Base-by-base conservation (phyloP, 1,140 invertebrate genomes). In the Pseudomyrmex concolor region DNA sequence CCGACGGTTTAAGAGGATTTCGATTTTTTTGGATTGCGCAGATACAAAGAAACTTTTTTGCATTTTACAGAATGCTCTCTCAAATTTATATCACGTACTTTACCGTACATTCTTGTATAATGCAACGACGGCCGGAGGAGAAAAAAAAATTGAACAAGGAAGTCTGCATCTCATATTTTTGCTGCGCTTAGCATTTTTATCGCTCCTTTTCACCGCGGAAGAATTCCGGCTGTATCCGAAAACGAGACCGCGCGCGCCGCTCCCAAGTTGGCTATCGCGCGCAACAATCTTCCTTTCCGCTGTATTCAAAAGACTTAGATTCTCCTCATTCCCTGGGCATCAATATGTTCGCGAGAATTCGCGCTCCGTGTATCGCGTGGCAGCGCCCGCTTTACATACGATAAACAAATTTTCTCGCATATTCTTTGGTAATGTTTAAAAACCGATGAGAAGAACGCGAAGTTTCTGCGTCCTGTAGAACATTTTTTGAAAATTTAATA, bases 151-250 rank as follows among this genome's bases (percentile, higher is more conserved):
- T 34, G 34, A 34, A 51, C 7, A 54, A 34, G 50, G 22, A 70
- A 70, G 54, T 48, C 51, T 59, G 68, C 68, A 34, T 51, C 77
- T 73, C 70, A 55, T 68, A 62, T 72, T 80, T 43, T 50, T 63
- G 15, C 84, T 80, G 63, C 64, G 85, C 85, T 85, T 86, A 82
- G 84, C 68, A 86, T 86, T 86, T 86, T 82, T 74, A 86, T 86
- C 68, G 68, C 13, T 34, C 34, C 55, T 82, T 60, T 55, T 64
- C 84, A 57, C 67, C 34, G 50, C 19, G 13, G n/a, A 62, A 55
- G 84, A 85, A 86, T 86, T 85, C 50, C 34, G 5, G 68, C 54
- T 48, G 66, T 73, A 64, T 83, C 84, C 63, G 22, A 74, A 55
- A 85, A 51, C 22, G 50, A 62, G 63, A 17, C 51, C 22, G 34